phyloP scores from a whole-genome alignment of 2,888 invertebrate species.

The Pachymerium ferrugineum region DNA sequence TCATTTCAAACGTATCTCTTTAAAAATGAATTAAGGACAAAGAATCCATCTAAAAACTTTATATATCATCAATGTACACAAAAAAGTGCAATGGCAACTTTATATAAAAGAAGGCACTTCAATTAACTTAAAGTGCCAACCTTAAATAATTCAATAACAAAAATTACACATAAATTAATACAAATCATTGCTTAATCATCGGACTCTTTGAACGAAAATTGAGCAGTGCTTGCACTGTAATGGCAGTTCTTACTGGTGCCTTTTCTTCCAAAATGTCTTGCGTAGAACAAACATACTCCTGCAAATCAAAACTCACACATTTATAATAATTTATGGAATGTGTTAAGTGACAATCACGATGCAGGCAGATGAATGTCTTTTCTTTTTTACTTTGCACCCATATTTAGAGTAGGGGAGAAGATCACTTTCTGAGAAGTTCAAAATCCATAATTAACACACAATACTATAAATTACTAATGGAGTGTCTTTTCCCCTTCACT shows the following conservation, averaged over 20 bases:
- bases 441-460: too few species aligned
- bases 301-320: constrained; percentile 42
- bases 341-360: not conserved
- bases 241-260: constrained; percentile 77
- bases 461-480: too few species aligned
- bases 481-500: too few species aligned
- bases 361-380: constrained; percentile 2
- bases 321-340: not conserved
- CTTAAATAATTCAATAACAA: not conserved
- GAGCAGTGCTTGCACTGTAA: constrained; percentile 78
- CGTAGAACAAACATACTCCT: constrained; percentile 86
- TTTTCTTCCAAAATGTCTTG: constrained; percentile 89
- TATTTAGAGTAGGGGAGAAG: too few species aligned
- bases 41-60: constrained; percentile 1
- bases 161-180: not conserved
- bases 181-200: not conserved
- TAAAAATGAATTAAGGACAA: too few species aligned
- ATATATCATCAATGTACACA: constrained; percentile 2
- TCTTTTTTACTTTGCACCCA: too few species aligned
- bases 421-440: too few species aligned
- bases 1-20: not conserved
- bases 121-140: not conserved
- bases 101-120: not conserved
- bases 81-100: not conserved
- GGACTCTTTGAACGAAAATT: constrained; percentile 54